These are phyloP conservation scores for Sylvilagus floridanus DNA, from an alignment of 2,797 vertebrate genomes.

Conservation along the genomic window DNA sequence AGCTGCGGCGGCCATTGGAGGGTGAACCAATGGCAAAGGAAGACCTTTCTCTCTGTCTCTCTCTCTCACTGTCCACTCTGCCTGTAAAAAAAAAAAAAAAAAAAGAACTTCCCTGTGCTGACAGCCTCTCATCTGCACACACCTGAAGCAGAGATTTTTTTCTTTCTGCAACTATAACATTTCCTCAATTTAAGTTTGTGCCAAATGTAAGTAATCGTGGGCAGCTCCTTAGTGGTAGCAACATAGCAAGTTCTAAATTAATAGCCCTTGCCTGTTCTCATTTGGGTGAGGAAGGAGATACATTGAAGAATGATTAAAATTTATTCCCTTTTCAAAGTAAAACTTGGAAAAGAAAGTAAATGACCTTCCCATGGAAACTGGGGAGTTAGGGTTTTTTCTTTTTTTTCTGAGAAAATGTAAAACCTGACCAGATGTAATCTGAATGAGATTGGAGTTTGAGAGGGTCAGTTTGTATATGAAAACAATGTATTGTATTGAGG, in stretches of 20 bases:
- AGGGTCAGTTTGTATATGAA: not conserved
- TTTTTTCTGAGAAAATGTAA: not conserved
- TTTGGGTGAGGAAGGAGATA: not conserved
- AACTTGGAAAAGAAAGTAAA: not conserved
- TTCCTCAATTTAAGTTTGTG: not conserved
- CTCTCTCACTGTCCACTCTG: no score
- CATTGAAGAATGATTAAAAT: not conserved
- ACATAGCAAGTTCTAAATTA: not conserved
- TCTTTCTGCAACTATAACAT: not conserved
- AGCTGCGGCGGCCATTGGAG: no score
- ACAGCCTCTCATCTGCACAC: not conserved
- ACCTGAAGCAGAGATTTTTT: fast-evolving
- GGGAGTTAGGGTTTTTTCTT: no score
- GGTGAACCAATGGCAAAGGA: no score
- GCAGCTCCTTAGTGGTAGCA: not conserved
- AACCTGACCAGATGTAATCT: not conserved
- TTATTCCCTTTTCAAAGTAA: not conserved
- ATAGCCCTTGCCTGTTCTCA: not conserved
- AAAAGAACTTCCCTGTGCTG: not conserved
- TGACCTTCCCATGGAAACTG: not conserved
- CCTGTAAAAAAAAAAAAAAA: no score
- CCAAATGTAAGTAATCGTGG: not conserved
- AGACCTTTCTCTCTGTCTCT: no score
- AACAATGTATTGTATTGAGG: not conserved
- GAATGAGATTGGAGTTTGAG: not conserved